These are phyloP conservation scores for Rhogogaster chlorosoma DNA, from an alignment of 2,888 invertebrate species.

Conservation along the genomic window DNA sequence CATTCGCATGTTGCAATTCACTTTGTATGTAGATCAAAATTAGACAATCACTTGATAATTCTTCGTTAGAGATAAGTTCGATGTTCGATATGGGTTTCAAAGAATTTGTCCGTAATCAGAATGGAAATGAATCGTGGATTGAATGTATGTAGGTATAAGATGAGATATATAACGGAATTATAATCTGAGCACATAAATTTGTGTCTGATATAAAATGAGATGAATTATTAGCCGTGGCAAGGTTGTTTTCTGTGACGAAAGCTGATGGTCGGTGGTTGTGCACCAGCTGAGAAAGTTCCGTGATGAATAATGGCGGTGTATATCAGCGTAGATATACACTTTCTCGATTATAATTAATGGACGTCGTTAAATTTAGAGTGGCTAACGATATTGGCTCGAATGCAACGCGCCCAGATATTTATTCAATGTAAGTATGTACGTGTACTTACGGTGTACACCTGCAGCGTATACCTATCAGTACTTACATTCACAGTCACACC, in stretches of 20 bases:
- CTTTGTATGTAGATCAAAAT: not conserved
- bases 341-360: slow-evolving; percentile 47
- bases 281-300: slow-evolving; percentile 29
- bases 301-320: slow-evolving; percentile 31
- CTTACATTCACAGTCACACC: not conserved
- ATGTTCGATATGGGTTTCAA: not conserved
- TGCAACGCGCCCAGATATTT: slow-evolving; percentile 6
- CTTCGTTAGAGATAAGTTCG: not conserved
- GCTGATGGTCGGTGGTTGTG: not conserved
- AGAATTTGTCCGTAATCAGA: not conserved
- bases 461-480: not conserved
- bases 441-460: not conserved
- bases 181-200: slow-evolving; percentile 14
- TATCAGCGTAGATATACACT: slow-evolving; percentile 16
- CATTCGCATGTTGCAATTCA: not conserved
- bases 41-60: not conserved
- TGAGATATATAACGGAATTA: not conserved
- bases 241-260: slow-evolving; percentile 30
- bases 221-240: slow-evolving; percentile 34
- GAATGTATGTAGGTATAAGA: not conserved
- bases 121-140: not conserved
- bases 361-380: slow-evolving; percentile 46
- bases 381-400: slow-evolving; percentile 40
- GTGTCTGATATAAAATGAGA: not conserved
- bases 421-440: not conserved